Evolutionary conservation across 2,113 vertebrate species (phyloP), one percentile per base, ranked within the genome.

Genomic region (Galeopterus variegatus): DNA sequence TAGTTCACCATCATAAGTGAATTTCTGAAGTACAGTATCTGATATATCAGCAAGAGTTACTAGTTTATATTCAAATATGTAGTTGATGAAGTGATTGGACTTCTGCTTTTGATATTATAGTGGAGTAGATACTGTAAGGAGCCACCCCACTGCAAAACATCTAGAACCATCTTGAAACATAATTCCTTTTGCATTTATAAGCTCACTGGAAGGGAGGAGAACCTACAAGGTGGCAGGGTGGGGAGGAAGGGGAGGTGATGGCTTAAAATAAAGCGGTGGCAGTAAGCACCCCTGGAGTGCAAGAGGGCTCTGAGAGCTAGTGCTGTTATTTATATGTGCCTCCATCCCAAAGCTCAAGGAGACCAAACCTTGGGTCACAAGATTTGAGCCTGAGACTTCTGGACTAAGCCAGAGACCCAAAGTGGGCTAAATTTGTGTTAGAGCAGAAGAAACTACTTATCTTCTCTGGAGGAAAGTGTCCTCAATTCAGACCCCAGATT

Each of bases 111-210:
- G 58, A 75, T 67, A 36, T 21, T 75, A 52, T 60, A 41, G 19
- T 41, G 8, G 41, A 67, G 14, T 9, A 26, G 41, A n/a, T 81
- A n/a, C 41, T 73, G 1, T 45, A 31, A 87, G 83, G 33, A 54
- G 15, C 77, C 75, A 56, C 84, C 48, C 54, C 54, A 56, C 23
- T 92, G 48, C 26, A 88, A 33, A 87, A 75, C 58, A 60, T 75
- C 50, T 81, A 75, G 41, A 82, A 45, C 79, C 75, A 87, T 19
- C 31, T 72, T 56, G 54, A 85, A 92, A 82, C 18, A n/a, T 19
- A 80, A 70, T 87, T 90, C 58, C 75, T n/a, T 89, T 75, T 80
- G 36, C 33, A 54, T 45, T 87, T 90, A 65, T 65, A 41, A 72
- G 23, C 65, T 90, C 52, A 67, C 48, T 36, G 14, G 36, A 80